Evolutionary conservation across 1,140 invertebrate species (phyloP).

Genomic region (Drosophila nigromelanica): DNA sequence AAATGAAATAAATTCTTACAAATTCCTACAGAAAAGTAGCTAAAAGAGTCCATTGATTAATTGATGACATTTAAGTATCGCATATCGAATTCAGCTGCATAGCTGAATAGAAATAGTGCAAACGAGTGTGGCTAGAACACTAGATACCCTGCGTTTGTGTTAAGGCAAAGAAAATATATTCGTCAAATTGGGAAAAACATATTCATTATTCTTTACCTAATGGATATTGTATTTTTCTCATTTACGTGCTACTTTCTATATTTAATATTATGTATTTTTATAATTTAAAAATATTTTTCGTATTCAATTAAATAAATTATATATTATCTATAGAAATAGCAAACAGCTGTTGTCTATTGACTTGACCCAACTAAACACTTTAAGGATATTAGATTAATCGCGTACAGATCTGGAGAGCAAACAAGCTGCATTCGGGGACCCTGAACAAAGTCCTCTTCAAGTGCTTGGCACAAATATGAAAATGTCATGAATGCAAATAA

Average conservation of each 20-base stretch:
- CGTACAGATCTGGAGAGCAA: background rate
- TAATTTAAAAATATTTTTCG: no score
- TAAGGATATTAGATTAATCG: conserved; percentile 15
- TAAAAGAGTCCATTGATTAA: conserved; percentile 33
- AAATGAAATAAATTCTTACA: conserved; percentile 3
- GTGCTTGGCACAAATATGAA: conserved; percentile 26
- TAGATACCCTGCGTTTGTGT: no score
- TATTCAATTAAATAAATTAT: no score
- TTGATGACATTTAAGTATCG: conserved; percentile 35
- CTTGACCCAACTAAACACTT: conserved; percentile 1
- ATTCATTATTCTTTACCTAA: no score
- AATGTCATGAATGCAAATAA: conserved; percentile 63
- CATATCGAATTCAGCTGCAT: conserved; percentile 1
- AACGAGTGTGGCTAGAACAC: no score
- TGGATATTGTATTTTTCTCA: no score
- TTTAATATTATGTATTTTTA: no score
- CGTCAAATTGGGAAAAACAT: no score
- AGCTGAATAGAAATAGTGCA: background rate
- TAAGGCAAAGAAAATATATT: no score
- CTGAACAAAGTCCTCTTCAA: conserved; percentile 15
- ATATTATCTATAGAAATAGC: no score
- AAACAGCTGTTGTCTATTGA: background rate
- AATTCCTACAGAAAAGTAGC: conserved; percentile 6
- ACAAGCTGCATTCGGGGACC: background rate
- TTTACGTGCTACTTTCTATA: no score